Percentiles rank a stretch among this genome's conserved stretches.
Evolutionary conservation across 2,113 vertebrate species (phyloP).

Genomic region (Jaculus jaculus): DNA sequence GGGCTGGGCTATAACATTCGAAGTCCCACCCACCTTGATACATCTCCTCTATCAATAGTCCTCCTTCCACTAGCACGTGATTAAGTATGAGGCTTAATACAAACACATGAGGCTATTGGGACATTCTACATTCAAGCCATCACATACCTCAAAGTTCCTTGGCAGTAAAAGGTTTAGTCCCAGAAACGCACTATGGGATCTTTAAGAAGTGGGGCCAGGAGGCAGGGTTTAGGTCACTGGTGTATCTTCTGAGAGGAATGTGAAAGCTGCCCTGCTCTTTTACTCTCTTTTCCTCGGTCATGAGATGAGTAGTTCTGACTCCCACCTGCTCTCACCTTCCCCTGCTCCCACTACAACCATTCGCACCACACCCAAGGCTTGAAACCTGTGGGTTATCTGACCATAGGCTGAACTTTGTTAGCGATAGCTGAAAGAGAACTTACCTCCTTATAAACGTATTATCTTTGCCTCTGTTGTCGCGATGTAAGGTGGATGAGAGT

Average conservation of each 20-base stretch:
- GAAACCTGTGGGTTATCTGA: neutral
- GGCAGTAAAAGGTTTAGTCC: neutral
- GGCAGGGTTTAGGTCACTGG: neutral
- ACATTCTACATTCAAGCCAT: too few species aligned
- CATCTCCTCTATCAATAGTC: too few species aligned
- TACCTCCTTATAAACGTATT: neutral
- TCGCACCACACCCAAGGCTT: neutral
- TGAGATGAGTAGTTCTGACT: neutral
- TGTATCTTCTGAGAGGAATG: neutral
- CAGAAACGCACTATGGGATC: neutral
- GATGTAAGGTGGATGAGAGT: neutral
- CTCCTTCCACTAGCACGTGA: too few species aligned
- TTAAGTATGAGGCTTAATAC: too few species aligned
- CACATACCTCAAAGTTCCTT: neutral
- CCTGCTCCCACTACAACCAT: neutral
- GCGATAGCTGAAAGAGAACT: neutral
- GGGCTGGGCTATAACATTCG: too few species aligned
- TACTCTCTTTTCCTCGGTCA: neutral
- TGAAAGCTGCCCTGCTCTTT: neutral
- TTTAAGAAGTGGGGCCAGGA: neutral
- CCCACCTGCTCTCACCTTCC: neutral
- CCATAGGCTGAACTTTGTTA: neutral
- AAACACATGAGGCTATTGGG: too few species aligned
- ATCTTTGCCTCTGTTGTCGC: neutral
- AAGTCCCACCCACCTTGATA: too few species aligned